These are phyloP conservation scores for rat (Rattus norvegicus) DNA, from an alignment of 2,113 vertebrate species.

Conservation along the genomic window DNA sequence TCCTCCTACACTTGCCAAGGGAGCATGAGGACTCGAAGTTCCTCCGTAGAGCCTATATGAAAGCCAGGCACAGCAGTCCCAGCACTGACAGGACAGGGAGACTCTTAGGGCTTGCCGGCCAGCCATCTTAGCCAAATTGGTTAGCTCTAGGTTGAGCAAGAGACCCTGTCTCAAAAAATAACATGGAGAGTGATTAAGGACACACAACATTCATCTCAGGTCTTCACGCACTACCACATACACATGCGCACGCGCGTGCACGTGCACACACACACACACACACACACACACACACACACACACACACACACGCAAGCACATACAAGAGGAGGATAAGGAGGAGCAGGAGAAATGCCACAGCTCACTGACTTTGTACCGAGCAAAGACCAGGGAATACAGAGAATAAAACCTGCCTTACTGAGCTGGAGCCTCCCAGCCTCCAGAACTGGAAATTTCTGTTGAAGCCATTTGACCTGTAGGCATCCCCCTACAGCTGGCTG, in stretches of 20 bases:
- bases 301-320: background rate
- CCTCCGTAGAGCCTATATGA: too few relatives aligned
- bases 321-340: background rate
- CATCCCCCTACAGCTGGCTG: background rate
- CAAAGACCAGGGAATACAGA: background rate
- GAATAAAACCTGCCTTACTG: background rate
- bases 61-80: background rate
- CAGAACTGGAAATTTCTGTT: background rate
- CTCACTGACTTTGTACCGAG: background rate
- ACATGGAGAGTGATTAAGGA: background rate
- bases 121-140: background rate
- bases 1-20: background rate
- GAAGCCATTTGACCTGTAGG: background rate
- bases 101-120: background rate
- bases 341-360: background rate
- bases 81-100: background rate
- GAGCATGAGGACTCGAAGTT: background rate
- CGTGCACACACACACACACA: background rate
- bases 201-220: background rate
- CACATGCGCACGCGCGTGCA: too few relatives aligned
- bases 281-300: background rate
- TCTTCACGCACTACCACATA: background rate
- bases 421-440: background rate
- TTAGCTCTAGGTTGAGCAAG: background rate
- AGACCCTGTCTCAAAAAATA: background rate